These are phyloP conservation scores for Theonella swinhoei DNA, from an alignment of 37 sponge, comb jelly and placozoan species.

Conservation along the genomic window DNA sequence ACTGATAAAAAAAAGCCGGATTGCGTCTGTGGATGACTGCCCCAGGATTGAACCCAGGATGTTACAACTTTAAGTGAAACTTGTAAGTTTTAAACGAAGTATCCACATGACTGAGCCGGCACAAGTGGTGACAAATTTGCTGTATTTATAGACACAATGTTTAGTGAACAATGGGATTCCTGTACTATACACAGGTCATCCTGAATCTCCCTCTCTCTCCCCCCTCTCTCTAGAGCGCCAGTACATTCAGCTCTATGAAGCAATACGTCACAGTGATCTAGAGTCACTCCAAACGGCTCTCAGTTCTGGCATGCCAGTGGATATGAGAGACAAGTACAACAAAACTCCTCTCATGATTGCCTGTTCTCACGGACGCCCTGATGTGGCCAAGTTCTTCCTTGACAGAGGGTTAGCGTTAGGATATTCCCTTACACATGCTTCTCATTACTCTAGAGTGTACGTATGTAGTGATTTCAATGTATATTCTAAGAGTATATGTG, in stretches of 20 bases:
- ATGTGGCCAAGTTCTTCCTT: slow-evolving; percentile 74
- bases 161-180: too few relatives aligned
- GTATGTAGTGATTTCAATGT: neutral
- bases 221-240: slow-evolving; percentile 62
- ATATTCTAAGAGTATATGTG: slow-evolving; percentile 1
- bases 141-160: too few relatives aligned
- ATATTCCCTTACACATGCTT: neutral
- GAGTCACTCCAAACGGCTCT: slow-evolving; percentile 80
- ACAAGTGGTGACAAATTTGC: too few relatives aligned
- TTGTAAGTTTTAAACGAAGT: too few relatives aligned
- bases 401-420: slow-evolving; percentile 64
- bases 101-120: too few relatives aligned
- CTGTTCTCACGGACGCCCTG: slow-evolving; percentile 73
- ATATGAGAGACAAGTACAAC: slow-evolving; percentile 90
- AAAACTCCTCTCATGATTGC: slow-evolving; percentile 98
- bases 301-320: slow-evolving; percentile 48
- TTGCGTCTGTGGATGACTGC: too few relatives aligned
- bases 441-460: neutral
- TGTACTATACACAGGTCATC: too few relatives aligned
- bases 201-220: too few relatives aligned
- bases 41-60: too few relatives aligned
- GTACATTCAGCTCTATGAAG: slow-evolving; percentile 88
- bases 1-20: too few relatives aligned
- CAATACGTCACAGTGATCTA: slow-evolving; percentile 85
- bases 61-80: too few relatives aligned